Percentiles rank a stretch among this genome's conserved stretches.
Evolutionary conservation across 2,888 invertebrate genomes (phyloP).

Genomic region (Pedicia rivosa): DNA sequence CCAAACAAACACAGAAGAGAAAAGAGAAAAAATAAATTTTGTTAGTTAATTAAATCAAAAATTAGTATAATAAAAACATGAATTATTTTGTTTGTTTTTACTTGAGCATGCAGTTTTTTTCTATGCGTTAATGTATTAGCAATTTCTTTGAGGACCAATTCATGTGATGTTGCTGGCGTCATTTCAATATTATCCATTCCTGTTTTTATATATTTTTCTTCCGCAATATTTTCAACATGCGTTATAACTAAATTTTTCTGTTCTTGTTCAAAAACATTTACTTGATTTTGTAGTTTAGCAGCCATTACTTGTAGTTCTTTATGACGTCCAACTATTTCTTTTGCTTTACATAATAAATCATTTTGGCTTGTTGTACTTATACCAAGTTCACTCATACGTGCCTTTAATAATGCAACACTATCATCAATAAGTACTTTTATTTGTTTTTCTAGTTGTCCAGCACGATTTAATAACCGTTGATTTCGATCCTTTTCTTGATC

Average conservation of each 20-base stretch:
- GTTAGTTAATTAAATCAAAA: too few relatives aligned
- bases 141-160: conserved; percentile 73
- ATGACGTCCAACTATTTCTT: conserved; percentile 83
- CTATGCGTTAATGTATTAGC: conserved; percentile 67
- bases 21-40: too few relatives aligned
- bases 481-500: conserved; percentile 74
- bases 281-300: conserved; percentile 71
- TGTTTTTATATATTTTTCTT: conserved; percentile 48
- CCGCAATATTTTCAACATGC: conserved; percentile 59
- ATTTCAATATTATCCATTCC: conserved; percentile 39
- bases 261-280: conserved; percentile 49
- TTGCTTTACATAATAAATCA: conserved; percentile 70
- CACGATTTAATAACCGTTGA: conserved; percentile 62
- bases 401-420: conserved; percentile 74
- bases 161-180: conserved; percentile 55
- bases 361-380: conserved; percentile 76
- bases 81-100: too few relatives aligned
- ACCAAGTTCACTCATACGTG: conserved; percentile 80
- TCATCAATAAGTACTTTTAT: conserved; percentile 84
- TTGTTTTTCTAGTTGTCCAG: conserved; percentile 84
- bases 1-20: too few relatives aligned
- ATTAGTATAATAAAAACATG: too few relatives aligned
- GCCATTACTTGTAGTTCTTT: conserved; percentile 84
- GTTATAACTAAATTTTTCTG: conserved; percentile 55
- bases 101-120: conserved; percentile 69